phyloP scores from a whole-genome alignment of 2,113 vertebrate species.

The Penelope pileata region DNA sequence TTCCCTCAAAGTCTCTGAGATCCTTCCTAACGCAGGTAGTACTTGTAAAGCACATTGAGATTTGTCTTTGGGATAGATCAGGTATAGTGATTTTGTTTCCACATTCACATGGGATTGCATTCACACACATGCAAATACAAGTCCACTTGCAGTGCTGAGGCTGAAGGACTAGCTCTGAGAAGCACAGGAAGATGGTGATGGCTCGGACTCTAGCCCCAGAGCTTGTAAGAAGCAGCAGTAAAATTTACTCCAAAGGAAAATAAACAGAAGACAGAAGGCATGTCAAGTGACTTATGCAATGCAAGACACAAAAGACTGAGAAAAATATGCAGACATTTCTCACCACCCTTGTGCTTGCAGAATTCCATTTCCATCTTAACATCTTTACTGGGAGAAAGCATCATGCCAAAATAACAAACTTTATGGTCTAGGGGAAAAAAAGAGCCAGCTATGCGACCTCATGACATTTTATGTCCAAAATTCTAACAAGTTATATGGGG shows the following conservation, averaged over 20 bases:
- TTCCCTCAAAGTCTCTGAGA: neutral
- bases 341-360: neutral
- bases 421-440: neutral
- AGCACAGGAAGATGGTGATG: neutral
- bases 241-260: neutral
- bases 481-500: neutral
- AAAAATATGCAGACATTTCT: neutral
- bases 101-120: neutral
- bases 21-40: neutral
- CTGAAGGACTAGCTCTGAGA: neutral
- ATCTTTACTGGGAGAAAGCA: neutral
- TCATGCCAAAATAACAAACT: neutral
- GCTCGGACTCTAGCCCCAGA: neutral
- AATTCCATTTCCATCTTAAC: neutral
- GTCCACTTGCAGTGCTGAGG: neutral
- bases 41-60: neutral
- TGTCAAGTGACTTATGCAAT: neutral
- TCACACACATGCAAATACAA: accelerated
- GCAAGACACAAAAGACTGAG: neutral
- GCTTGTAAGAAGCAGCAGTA: neutral
- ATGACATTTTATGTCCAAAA: neutral
- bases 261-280: neutral
- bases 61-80: neutral
- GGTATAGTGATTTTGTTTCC: neutral
- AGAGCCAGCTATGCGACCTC: neutral